These are phyloP conservation scores for Ellobium chinense DNA, from an alignment of 2,888 invertebrate species.

Conservation along the genomic window DNA sequence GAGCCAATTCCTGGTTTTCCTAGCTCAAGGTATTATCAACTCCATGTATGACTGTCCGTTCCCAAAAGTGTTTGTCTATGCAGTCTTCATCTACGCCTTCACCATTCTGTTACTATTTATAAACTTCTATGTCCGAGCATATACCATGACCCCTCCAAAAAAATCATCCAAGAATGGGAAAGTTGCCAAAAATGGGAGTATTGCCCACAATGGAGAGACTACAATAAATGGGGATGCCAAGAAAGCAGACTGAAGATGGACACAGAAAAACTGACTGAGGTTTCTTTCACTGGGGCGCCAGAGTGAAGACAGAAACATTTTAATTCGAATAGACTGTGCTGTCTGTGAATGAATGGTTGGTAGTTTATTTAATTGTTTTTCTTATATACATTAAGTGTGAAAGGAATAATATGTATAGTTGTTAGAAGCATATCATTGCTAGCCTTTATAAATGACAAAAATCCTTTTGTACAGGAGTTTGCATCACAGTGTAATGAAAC, in stretches of 20 bases:
- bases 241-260: neutral
- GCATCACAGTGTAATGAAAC: too few relatives aligned
- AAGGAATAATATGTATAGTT: too few relatives aligned
- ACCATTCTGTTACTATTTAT: constrained; percentile 49
- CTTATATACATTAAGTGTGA: too few relatives aligned
- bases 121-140: constrained; percentile 50
- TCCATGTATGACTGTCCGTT: constrained; percentile 43
- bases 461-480: too few relatives aligned
- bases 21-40: constrained; percentile 46
- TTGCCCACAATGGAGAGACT: constrained; percentile 22
- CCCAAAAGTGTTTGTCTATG: constrained; percentile 48
- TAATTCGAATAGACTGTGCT: too few relatives aligned
- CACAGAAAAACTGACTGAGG: too few relatives aligned
- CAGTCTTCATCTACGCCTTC: constrained; percentile 47
- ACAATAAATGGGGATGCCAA: constrained; percentile 6
- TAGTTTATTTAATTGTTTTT: too few relatives aligned
- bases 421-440: too few relatives aligned
- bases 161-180: neutral
- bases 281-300: too few relatives aligned
- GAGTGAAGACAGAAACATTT: too few relatives aligned
- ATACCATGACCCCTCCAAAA: constrained; percentile 23
- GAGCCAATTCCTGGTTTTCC: constrained; percentile 49
- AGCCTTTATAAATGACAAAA: too few relatives aligned
- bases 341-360: too few relatives aligned
- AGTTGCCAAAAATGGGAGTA: constrained; percentile 2